Evolutionary conservation across 2,888 invertebrate genomes (phyloP).

Genomic region (Lissocephala sabroskyi): DNA sequence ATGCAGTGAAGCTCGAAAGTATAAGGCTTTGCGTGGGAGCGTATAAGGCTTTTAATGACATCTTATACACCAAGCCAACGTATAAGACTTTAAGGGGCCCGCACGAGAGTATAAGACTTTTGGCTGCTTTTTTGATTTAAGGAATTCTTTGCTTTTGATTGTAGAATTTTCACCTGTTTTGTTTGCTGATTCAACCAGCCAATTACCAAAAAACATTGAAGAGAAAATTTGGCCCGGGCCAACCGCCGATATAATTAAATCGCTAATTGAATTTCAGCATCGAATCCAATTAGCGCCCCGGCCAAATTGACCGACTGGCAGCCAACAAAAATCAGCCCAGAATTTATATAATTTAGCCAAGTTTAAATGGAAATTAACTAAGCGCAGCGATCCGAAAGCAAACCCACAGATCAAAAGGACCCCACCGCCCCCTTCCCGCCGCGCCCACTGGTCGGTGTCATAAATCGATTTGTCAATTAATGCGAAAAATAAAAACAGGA

Average conservation of each 20-base stretch:
- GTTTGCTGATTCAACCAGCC: too few relatives aligned
- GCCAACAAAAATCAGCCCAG: slow-evolving; percentile 3
- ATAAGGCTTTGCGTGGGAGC: too few relatives aligned
- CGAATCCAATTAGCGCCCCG: slow-evolving; percentile 41
- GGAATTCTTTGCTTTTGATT: neutral
- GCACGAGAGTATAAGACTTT: too few relatives aligned
- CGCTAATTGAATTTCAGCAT: slow-evolving; percentile 40
- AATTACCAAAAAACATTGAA: too few relatives aligned
- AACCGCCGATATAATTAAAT: slow-evolving; percentile 44
- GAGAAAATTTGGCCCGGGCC: too few relatives aligned
- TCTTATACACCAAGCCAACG: too few relatives aligned
- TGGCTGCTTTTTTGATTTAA: neutral
- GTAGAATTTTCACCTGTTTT: too few relatives aligned
- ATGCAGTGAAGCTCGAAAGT: too few relatives aligned
- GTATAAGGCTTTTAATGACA: too few relatives aligned
- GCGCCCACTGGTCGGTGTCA: too few relatives aligned
- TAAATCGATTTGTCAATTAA: slow-evolving; percentile 49
- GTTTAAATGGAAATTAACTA: slow-evolving; percentile 31
- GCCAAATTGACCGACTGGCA: slow-evolving; percentile 9
- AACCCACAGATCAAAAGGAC: slow-evolving; percentile 1
- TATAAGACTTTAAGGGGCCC: too few relatives aligned
- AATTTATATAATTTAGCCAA: slow-evolving; percentile 27
- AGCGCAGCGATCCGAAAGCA: slow-evolving; percentile 19
- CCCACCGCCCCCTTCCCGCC: slow-evolving; percentile 23
- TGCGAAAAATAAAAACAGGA: slow-evolving; percentile 32